Base-by-base conservation (phyloP, 53 echinoderm and acorn worm species). In the Actinopyga echinites region DNA sequence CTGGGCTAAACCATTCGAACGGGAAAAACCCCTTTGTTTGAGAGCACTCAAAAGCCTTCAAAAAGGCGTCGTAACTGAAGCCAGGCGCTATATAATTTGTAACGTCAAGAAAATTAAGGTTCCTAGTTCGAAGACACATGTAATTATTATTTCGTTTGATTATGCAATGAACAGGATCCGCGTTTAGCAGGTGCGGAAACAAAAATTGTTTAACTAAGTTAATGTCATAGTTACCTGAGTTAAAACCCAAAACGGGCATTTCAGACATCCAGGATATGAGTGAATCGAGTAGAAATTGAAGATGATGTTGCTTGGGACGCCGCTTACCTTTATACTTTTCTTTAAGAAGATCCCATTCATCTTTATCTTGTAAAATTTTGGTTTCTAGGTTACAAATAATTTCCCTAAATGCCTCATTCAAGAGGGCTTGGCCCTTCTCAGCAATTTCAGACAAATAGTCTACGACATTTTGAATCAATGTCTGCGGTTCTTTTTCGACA, bases 21-120 rank as follows among this genome's bases (percentile, higher is more conserved):
- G 87, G 82, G 29, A 82, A 82, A 24, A 45, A 82, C 6, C 82
- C n/a, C n/a, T n/a, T n/a, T n/a, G n/a, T n/a, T n/a, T n/a, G n/a
- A n/a, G n/a, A n/a, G n/a, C n/a, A n/a, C 87, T 30, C 82, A 82
- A 31, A 28, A 17, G 40, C 2, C 74, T 75, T 28, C 66, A 56
- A 20, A 83, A n/a, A n/a, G n/a, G n/a, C n/a, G n/a, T n/a, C n/a
- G n/a, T n/a, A n/a, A n/a, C n/a, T n/a, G n/a, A n/a, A 88, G 2
- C 67, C 67, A 0, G 88, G 83, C 21, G 78, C 83, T 2, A 88
- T 28, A 34, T 49, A 83, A 28, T 83, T 88, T 0, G 30, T 24
- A 25, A 88, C 75, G 42, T 88, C 88, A 3, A 80, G 12, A 31
- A 80, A 80, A 8, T 29, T 9, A 6, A 80, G 25, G 23, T 80